Evolutionary conservation across 2,888 invertebrate species (phyloP), one percentile per base, ranked within the genome.

Genomic region (Nomada fabriciana): DNA sequence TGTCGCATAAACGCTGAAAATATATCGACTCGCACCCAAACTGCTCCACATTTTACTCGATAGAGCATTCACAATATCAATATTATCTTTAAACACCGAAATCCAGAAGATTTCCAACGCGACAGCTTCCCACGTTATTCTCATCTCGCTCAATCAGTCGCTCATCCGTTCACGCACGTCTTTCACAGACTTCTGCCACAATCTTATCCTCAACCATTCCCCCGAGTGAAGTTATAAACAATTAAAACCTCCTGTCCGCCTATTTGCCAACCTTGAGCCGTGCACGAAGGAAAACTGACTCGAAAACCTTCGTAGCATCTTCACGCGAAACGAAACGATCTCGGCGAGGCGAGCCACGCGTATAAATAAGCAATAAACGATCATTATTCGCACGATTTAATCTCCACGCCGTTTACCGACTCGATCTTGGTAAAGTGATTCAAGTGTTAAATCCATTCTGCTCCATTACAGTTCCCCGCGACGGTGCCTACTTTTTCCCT

Each of bases 311-410:
- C 74, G 61, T 53, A 7, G 47, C 55, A 47, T 72, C 76, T 59
- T 52, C 43, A 15, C 43, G 36, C 23, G 13, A 11, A 18, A 18
- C 18, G 29, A 60, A 63, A n/a, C 36, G 50, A 2, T 25, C 42
- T 11, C 59, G n/a, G 20, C 42, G 59, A 59, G 53, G 15, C 65
- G 5, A 20, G 18, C 23, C 15, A 53, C 29, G 47, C 15, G 15
- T 65, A 60, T 70, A 60, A 80, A 55, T 67, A 71, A 77, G 77
- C 55, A 67, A 69, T 75, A 70, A 80, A 77, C 42, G 71, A 77
- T 61, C 55, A 61, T 77, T 77, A 67, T 67, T 36, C 23, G 69
- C 53, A 50, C 23, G 52, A 67, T 71, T 80, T 65, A 77, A 76
- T 71, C 11, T 43, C 53, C 20, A 29, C 42, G 43, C 42, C 63